A percentile compares a stretch with the other conserved stretches of the same genome.
Evolutionary conservation across 2,888 invertebrate genomes (phyloP).

Genomic region (Teleiodes luculella): DNA sequence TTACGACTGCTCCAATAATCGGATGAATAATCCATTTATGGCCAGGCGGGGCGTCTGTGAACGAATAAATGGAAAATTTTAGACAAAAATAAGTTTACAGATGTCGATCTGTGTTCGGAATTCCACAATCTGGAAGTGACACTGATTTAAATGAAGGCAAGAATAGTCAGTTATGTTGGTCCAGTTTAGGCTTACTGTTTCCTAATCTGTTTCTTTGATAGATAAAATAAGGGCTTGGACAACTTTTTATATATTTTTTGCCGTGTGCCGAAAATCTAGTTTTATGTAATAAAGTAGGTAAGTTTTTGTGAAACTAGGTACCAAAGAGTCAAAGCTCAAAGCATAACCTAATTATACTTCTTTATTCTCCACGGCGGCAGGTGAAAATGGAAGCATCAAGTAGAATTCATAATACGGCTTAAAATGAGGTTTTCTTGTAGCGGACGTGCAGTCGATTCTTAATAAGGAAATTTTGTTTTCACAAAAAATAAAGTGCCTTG

Average conservation of each 20-base stretch:
- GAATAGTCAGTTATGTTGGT: no score
- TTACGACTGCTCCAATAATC: slow-evolving; percentile 66
- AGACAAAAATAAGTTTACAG: neutral
- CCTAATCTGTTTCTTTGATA: no score
- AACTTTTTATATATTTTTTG: no score
- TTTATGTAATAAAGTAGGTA: no score
- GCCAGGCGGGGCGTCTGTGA: slow-evolving; percentile 37
- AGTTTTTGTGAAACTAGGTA: no score
- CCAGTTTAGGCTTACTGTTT: no score
- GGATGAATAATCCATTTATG: slow-evolving; percentile 71
- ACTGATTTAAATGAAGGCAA: no score
- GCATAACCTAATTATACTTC: neutral
- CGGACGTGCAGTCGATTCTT: slow-evolving; percentile 34
- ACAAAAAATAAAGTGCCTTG: neutral
- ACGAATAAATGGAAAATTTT: slow-evolving; percentile 24
- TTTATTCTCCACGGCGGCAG: slow-evolving; percentile 26
- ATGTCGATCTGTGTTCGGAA: neutral
- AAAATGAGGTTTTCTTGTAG: slow-evolving; percentile 27
- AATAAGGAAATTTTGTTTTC: slow-evolving; percentile 24
- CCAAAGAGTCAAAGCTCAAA: no score
- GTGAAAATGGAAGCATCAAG: slow-evolving; percentile 41
- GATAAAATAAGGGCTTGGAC: no score
- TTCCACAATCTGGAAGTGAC: no score
- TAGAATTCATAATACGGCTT: slow-evolving; percentile 42
- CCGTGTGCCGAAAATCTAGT: no score